phyloP scores from a whole-genome alignment of 1,140 invertebrate species.

The Micrasema longulum region DNA sequence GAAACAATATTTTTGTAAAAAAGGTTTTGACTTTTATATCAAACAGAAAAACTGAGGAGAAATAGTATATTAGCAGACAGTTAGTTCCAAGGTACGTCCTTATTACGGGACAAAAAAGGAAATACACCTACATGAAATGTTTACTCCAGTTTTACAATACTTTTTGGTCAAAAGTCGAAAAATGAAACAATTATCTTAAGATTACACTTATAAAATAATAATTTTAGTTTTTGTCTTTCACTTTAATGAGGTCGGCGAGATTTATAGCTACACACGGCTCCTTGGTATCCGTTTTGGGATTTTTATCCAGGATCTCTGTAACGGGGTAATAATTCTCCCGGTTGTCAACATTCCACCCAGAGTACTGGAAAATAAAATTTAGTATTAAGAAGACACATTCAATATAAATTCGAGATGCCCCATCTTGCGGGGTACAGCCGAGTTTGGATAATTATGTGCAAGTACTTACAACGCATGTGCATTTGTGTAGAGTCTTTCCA shows the following conservation, averaged over 20 bases:
- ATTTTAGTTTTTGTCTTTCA: slow-evolving; percentile 62
- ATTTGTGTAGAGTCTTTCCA: slow-evolving; percentile 78
- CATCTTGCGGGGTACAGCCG: no score
- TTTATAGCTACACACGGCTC: slow-evolving; percentile 68
- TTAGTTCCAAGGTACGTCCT: no score
- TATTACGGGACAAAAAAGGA: no score
- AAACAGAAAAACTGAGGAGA: no score
- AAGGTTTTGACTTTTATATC: no score
- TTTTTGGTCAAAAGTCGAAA: slow-evolving; percentile 29
- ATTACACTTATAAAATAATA: slow-evolving; percentile 32
- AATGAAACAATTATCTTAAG: slow-evolving; percentile 36
- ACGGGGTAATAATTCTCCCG: slow-evolving; percentile 75
- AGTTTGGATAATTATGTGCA: no score
- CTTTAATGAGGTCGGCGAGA: slow-evolving; percentile 67
- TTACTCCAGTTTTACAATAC: slow-evolving; percentile 12
- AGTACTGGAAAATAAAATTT: slow-evolving; percentile 69
- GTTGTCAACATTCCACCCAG: slow-evolving; percentile 76
- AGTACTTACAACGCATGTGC: slow-evolving; percentile 78
- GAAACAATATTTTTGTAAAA: no score
- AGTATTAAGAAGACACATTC: no score
- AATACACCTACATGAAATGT: no score
- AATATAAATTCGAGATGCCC: no score
- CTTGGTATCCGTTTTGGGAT: slow-evolving; percentile 66
- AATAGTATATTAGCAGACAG: no score
- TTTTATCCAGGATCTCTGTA: slow-evolving; percentile 67